Conservation (phyloP, 92 coral and sea anemone species). For the Umimayanthus chanpuru region DNA sequence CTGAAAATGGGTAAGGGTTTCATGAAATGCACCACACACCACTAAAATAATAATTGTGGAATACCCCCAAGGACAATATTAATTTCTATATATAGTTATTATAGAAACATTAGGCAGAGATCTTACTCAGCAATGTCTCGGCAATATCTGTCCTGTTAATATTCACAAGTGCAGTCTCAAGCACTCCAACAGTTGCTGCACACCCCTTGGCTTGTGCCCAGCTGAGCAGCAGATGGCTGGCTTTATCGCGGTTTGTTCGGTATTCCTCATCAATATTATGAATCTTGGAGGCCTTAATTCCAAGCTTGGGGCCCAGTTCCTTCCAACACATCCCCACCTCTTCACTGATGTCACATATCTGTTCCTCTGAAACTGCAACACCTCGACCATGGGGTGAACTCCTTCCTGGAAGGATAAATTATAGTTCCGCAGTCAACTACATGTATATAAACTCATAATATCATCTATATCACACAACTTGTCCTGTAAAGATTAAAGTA, state of each 20-base stretch:
- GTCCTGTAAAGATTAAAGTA: too few species aligned
- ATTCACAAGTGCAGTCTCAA: slow-evolving; percentile 60
- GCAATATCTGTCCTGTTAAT: slow-evolving; percentile 77
- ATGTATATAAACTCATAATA: too few species aligned
- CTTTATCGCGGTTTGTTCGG: slow-evolving; percentile 65
- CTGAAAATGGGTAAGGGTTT: too few species aligned
- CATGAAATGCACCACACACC: too few species aligned
- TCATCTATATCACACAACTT: too few species aligned
- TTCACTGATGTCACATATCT: slow-evolving; percentile 69
- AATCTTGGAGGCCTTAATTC: slow-evolving; percentile 58
- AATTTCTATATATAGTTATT: too few species aligned
- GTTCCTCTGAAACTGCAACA: slow-evolving; percentile 56
- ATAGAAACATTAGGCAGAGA: not conserved
- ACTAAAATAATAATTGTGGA: too few species aligned
- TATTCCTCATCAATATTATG: slow-evolving; percentile 74
- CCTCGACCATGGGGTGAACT: not conserved
- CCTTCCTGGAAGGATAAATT: not conserved
- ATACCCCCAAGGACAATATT: not conserved
- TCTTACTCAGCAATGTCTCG: slow-evolving; percentile 64
- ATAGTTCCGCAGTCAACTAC: not conserved
- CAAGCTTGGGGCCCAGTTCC: slow-evolving; percentile 70
- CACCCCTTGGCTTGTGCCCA: slow-evolving; percentile 72
- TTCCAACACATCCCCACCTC: slow-evolving; percentile 84
- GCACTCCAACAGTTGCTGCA: slow-evolving; percentile 62
- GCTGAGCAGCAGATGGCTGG: slow-evolving; percentile 59